Conservation (phyloP, 2,113 vertebrate genomes). For the Tachysurus vachellii region DNA sequence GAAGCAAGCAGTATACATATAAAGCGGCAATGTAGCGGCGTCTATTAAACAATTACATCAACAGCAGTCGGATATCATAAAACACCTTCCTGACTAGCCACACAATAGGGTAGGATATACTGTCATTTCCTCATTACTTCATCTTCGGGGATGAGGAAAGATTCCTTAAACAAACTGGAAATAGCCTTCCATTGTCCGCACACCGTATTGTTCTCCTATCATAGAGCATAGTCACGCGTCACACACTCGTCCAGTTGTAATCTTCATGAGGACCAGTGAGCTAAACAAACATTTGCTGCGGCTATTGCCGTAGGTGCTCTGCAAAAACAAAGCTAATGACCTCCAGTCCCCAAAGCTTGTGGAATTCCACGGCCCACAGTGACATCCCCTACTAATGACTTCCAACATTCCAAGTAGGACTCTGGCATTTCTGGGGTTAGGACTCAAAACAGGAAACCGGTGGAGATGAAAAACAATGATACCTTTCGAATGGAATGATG, state of each 20-base stretch:
- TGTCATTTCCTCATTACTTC: constrained; percentile 61
- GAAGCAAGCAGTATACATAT: constrained; percentile 32
- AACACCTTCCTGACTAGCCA: background rate
- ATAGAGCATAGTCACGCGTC: constrained; percentile 48
- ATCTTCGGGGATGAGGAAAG: constrained; percentile 28
- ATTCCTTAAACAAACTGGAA: constrained; percentile 6
- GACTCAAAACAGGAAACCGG: constrained; percentile 45
- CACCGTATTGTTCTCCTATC: constrained; percentile 66
- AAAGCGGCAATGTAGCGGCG: constrained; percentile 17
- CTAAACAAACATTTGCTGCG: constrained; percentile 70
- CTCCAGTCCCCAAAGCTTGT: constrained; percentile 12
- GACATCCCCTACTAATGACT: constrained; percentile 34
- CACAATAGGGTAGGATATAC: constrained; percentile 28
- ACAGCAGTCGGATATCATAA: constrained; percentile 13
- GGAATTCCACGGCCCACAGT: constrained; percentile 40
- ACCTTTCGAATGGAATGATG: constrained; percentile 22
- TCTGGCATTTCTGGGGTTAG: constrained; percentile 39
- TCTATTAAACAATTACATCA: constrained; percentile 63
- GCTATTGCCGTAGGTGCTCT: constrained; percentile 57
- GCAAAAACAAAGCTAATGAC: constrained; percentile 29
- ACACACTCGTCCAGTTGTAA: constrained; percentile 49
- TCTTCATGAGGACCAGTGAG: constrained; percentile 58
- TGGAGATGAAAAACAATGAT: constrained; percentile 26
- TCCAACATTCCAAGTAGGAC: constrained; percentile 42
- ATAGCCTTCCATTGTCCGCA: constrained; percentile 54